Conservation (phyloP, 2,113 vertebrate species). For the Nibea coibor region DNA sequence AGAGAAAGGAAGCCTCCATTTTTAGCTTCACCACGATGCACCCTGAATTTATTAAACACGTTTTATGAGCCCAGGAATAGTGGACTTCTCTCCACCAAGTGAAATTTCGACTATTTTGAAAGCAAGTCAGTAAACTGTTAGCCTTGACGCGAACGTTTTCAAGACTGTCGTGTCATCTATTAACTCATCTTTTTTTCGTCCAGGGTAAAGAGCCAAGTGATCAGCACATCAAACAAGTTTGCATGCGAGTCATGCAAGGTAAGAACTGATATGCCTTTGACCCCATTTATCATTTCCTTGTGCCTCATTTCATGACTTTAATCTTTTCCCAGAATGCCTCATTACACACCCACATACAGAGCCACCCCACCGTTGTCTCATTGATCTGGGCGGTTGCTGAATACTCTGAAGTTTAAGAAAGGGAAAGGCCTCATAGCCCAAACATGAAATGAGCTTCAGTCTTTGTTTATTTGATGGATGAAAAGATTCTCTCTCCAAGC, state of each 20-base stretch:
- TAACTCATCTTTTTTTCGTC: conserved; percentile 15
- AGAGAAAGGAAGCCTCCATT: not conserved
- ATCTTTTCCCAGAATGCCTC: conserved; percentile 66
- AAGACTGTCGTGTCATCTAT: conserved; percentile 36
- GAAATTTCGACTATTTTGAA: not conserved
- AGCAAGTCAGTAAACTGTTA: not conserved
- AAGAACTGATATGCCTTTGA: conserved; percentile 67
- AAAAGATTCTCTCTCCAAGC: conserved; percentile 65
- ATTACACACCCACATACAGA: conserved; percentile 57
- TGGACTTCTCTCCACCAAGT: not conserved
- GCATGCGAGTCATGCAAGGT: conserved; percentile 99
- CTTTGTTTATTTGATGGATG: conserved; percentile 80
- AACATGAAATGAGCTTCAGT: conserved; percentile 74
- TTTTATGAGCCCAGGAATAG: not conserved
- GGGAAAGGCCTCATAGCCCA: conserved; percentile 54
- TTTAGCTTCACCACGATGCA: not conserved
- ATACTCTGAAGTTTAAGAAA: conserved; percentile 49
- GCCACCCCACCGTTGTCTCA: conserved; percentile 39
- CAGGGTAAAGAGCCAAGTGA: conserved; percentile 95
- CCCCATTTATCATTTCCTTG: conserved; percentile 59
- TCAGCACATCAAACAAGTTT: conserved; percentile 97
- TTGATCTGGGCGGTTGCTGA: conserved; percentile 55
- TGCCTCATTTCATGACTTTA: conserved; percentile 66
- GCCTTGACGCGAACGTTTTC: conserved; percentile 29
- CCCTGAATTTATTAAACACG: not conserved